Base-by-base conservation (phyloP, 2,113 vertebrate species). In the Aphelocoma coerulescens region DNA sequence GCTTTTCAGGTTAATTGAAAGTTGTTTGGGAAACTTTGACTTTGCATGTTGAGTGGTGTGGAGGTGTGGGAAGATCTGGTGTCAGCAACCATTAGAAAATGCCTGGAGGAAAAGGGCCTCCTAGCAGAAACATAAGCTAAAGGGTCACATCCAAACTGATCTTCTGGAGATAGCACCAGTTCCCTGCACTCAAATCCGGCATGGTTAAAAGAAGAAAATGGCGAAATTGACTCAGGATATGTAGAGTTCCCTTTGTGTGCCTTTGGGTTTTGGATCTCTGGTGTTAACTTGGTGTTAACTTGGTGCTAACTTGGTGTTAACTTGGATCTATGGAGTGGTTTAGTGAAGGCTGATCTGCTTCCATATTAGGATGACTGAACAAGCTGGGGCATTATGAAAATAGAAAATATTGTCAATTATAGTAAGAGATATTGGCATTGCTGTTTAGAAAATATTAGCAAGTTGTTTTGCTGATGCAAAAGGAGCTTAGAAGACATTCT, bases 391-490 rank as follows among this genome's bases (percentile, higher is more conserved):
- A 72, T 86, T 61, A 77, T 33, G 88, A 86, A 93, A 91, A 86
- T 52, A 84, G 13, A 54, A 94, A 96, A 84, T 78, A 39, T 22
- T 91, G 61, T 65, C 78, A 77, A 57, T 86, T 90, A 68, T 3
- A 67, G 48, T 63, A 49, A 86, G 74, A 85, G 67, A 77, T 69
- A 81, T 13, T 82, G 75, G 43, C 65, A 71, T 74, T 23, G 1
- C 30, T 93, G 54, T 76, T 91, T 51, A 80, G 52, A 73, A 92
- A 93, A 62, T 80, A 46, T 57, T 89, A 76, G 58, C 51, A 62
- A 39, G 75, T 94, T 76, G 85, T 91, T 95, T 91, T 91, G 51
- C 88, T 96, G 82, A 91, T 90, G 88, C 63, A 73, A 85, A 93
- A 89, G 30, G 30, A 79, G 78, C 88, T 91, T 78, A 90, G 52